Base-by-base conservation (phyloP, 2,888 invertebrate genomes). In the Agonopterix subpropinquella region DNA sequence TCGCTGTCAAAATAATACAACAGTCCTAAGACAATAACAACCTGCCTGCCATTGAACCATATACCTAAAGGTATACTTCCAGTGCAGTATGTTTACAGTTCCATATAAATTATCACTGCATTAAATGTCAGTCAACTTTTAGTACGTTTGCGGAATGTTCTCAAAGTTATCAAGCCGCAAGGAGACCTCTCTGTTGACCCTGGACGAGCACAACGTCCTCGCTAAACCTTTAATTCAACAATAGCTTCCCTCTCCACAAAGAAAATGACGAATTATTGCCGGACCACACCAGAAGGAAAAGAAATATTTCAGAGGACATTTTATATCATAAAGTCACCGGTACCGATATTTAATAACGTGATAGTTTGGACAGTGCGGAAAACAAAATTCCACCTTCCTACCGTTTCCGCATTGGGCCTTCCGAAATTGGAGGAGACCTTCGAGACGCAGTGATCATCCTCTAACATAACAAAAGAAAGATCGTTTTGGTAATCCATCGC, bases 381-480 rank as follows among this genome's bases (percentile, higher is more conserved):
- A 66, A 67, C 59, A 61, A 68, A 69, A 70, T 63, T 67, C 71
- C 28, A 28, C 28, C 28, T 28, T 28, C 28, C 28, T 28, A 73
- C 66, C 52, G 63, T 66, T 78, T 77, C 80, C 77, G 74, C 61
- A 68, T 59, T 58, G 61, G 63, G 64, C 65, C 59, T 55, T 70
- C 63, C 60, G 53, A 58, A 59, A 59, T 61, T 57, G 60, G 52
- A 49, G 48, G 53, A 51, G 61, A 63, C 66, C 67, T 73, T 63
- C 59, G 57, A 50, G 58, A 53, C 53, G 56, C 53, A 56, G 52
- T 55, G 54, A 55, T 55, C 53, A 61, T 58, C 65, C 60, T 67
- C 61, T 65, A 60, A 60, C 56, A 56, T 53, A 60, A 58, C 55
- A 57, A 54, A 60, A 58, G 53, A 52, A 53, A 53, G 49, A 44